Evolutionary conservation across 2,113 vertebrate genomes (phyloP).

Genomic region (Motacilla alba): DNA sequence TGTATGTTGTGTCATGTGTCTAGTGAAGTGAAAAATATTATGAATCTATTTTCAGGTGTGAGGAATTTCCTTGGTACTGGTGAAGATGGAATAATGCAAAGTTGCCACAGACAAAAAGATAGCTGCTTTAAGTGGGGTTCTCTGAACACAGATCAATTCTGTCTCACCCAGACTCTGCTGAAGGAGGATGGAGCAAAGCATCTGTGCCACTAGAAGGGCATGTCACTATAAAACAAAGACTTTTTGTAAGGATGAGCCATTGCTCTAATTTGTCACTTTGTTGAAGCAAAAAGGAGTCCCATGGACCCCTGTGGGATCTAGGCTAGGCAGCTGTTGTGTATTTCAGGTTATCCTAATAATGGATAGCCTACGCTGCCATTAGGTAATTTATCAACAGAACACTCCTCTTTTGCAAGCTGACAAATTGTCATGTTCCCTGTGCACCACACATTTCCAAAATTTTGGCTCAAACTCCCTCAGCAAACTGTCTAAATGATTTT

Average conservation of each 20-base stretch:
- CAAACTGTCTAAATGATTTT: background rate
- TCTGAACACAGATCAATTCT: background rate
- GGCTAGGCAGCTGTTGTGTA: background rate
- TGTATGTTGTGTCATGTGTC: background rate
- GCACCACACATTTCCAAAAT: background rate
- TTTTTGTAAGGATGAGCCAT: background rate
- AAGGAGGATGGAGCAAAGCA: background rate
- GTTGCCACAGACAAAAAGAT: background rate
- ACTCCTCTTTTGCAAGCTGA: background rate
- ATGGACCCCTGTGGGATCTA: background rate
- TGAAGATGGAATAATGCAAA: background rate
- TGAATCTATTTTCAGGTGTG: background rate
- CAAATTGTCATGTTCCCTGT: background rate
- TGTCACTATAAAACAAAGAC: background rate
- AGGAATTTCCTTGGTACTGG: background rate
- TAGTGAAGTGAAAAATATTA: conserved; percentile 23
- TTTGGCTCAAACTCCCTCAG: background rate
- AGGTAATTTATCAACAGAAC: background rate
- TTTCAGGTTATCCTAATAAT: background rate
- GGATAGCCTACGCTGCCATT: no score
- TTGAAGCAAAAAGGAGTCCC: background rate
- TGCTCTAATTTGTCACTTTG: background rate
- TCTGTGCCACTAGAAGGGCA: background rate
- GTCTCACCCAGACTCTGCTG: background rate
- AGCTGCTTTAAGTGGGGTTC: background rate